Conservation (phyloP, 2,888 invertebrate species). For the Tolmerus cingulatus region DNA sequence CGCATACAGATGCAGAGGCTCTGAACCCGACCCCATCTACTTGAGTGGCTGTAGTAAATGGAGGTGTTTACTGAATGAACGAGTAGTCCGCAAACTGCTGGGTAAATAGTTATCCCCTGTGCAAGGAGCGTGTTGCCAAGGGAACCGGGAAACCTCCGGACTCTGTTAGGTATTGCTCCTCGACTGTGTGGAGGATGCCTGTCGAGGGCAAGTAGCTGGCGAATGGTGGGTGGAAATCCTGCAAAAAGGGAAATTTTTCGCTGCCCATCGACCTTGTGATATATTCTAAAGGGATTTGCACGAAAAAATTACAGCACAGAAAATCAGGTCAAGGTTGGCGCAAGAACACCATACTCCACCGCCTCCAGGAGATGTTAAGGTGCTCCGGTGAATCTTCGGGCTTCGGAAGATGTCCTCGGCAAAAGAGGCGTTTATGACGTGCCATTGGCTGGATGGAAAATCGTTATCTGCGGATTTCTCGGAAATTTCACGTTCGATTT, state of each 20-base stretch:
- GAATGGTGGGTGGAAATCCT: neutral
- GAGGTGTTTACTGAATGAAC: constrained; percentile 9
- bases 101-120: neutral
- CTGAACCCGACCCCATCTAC: neutral
- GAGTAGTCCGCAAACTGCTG: neutral
- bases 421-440: neutral
- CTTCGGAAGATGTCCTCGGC: neutral
- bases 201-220: neutral
- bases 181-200: neutral
- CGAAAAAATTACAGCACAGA: neutral
- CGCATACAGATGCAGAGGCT: neutral
- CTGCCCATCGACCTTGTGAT: constrained; percentile 14
- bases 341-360: neutral
- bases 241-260: constrained; percentile 22
- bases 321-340: neutral
- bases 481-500: neutral
- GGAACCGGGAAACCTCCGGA: neutral
- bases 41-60: neutral
- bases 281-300: neutral
- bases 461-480: neutral
- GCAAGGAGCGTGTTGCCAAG: neutral
- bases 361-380: neutral
- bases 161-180: neutral
- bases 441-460: neutral
- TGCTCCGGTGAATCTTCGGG: neutral